Percentiles rank a stretch among this genome's conserved stretches.
Conservation (phyloP, 2,113 vertebrate species). For the Colistium nudipinnis region DNA sequence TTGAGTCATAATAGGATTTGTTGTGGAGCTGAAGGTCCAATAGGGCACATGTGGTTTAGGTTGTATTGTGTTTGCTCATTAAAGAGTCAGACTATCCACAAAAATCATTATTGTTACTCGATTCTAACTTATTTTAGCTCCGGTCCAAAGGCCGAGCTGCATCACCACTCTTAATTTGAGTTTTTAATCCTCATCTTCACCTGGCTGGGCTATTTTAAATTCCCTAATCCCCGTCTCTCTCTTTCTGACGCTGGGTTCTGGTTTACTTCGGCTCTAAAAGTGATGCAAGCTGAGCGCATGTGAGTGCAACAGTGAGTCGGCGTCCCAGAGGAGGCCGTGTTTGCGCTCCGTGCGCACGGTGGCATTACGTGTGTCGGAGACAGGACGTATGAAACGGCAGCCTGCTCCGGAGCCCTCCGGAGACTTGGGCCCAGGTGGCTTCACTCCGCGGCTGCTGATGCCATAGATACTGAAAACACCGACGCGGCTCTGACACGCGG, state of each 20-base stretch:
- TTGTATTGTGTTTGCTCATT: constrained; percentile 23
- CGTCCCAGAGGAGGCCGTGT: constrained; percentile 72
- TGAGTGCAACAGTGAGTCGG: constrained; percentile 74
- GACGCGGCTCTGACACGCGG: constrained; percentile 29
- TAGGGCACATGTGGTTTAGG: not conserved
- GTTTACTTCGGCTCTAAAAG: constrained; percentile 66
- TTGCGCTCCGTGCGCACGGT: constrained; percentile 83
- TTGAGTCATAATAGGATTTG: no score
- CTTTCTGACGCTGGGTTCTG: constrained; percentile 62
- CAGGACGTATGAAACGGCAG: constrained; percentile 85
- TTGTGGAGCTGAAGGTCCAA: not conserved
- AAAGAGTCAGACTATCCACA: constrained; percentile 5
- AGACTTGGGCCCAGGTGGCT: constrained; percentile 87
- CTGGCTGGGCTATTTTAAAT: constrained; percentile 63
- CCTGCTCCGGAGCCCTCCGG: constrained; percentile 85
- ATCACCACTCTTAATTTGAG: constrained; percentile 43
- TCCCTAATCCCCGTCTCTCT: constrained; percentile 69
- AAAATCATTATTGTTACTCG: constrained; percentile 27
- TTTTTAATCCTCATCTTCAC: constrained; percentile 71
- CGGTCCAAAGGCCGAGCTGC: constrained; percentile 33
- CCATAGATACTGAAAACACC: constrained; percentile 62
- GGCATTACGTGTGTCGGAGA: constrained; percentile 90
- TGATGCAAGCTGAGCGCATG: constrained; percentile 79
- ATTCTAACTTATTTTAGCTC: constrained; percentile 30
- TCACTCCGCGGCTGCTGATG: constrained; percentile 66